Evolutionary conservation across 1,140 invertebrate genomes (phyloP), one percentile per base, ranked within the genome.

Genomic region (Chironomus striatipennis): DNA sequence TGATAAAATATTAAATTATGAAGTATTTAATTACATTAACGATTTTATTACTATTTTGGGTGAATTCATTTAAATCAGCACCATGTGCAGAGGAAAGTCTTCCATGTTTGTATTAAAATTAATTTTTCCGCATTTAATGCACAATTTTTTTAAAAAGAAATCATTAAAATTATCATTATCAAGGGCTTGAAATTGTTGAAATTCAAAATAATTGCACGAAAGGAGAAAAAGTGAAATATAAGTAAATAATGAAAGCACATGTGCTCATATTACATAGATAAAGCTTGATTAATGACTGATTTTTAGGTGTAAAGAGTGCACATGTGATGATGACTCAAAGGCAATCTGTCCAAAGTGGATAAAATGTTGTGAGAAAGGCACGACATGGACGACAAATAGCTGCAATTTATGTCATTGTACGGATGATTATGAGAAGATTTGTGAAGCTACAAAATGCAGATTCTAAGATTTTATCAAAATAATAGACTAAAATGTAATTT

Each of bases 141-240:
- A 57, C 0, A 57, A 34, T 34, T 15, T 57, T 47, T 12, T 57
- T n/a, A n/a, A 34, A 57, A 57, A 12, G n/a, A 57, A n/a, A 57
- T 57, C 10, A 47, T 47, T 47, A 12, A 47, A 3, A 57, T 15
- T 34, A 34, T 57, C 47, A 57, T 57, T 57, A n/a, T 57, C 47
- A 57, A 57, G 47, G 47, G 47, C 47, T 57, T 15, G 47, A 57
- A n/a, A 15, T 57, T 57, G 47, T 57, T 57, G 47, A 57, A 57
- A n/a, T 57, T 57, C 8, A 57, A 57, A 10, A 57, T n/a, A 57
- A 57, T 15, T 57, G 47, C 47, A 57, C 47, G n/a, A 57, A 57
- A 15, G 47, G 47, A 7, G 47, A 57, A 57, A 57, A 57, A 57
- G n/a, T 57, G 5, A 57, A 57, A 57, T 57, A 57, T n/a, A 57